Conservation (phyloP, 2,113 vertebrate genomes). For the Toxostoma redivivum region DNA sequence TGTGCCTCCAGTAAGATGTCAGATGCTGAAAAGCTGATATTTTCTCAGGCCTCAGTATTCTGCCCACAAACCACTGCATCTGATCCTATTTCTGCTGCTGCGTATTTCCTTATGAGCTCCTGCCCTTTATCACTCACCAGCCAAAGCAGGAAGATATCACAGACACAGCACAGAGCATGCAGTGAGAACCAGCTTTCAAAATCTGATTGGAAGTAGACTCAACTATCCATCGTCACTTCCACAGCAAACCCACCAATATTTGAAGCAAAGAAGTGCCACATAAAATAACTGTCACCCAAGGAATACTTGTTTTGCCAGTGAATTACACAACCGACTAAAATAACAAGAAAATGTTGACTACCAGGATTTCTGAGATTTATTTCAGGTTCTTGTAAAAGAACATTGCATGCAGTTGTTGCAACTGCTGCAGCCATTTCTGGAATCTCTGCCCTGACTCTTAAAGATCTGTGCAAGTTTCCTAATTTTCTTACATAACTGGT, state of each 20-base stretch:
- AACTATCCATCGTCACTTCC: neutral
- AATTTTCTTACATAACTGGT: neutral
- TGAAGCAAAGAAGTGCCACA: neutral
- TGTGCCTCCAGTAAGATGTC: neutral
- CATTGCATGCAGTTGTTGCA: neutral
- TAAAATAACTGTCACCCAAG: neutral
- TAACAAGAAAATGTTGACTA: neutral
- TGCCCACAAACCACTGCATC: neutral
- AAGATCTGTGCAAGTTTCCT: neutral
- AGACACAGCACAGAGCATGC: neutral
- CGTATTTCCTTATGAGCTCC: neutral
- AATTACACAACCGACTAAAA: neutral
- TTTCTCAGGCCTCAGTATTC: neutral
- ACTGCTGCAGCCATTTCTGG: neutral
- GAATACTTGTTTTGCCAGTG: neutral
- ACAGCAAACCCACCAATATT: neutral
- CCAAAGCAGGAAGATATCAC: neutral
- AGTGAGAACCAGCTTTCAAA: neutral
- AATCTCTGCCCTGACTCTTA: neutral
- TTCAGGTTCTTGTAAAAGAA: constrained; percentile 26
- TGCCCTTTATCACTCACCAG: neutral
- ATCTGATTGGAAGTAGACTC: neutral
- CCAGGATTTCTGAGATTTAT: constrained; percentile 10
- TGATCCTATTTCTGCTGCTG: neutral
- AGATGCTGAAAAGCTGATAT: neutral